Conservation (phyloP, 2,888 invertebrate genomes). For the Scaptomyza caliginosa region DNA sequence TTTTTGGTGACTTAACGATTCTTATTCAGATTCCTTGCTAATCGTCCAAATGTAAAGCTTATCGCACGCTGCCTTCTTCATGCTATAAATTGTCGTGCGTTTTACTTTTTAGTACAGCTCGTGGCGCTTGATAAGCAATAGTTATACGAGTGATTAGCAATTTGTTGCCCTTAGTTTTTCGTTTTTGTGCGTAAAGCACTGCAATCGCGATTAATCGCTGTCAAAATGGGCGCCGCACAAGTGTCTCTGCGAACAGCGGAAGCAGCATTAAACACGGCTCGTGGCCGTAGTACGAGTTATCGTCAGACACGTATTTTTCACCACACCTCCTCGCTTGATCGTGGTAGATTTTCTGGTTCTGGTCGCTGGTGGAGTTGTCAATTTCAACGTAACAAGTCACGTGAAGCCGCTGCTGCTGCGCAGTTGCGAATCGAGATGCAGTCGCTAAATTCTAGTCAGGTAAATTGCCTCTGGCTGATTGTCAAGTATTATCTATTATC, state of each 20-base stretch:
- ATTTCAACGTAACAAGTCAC: conserved; percentile 27
- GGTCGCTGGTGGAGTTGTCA: conserved; percentile 23
- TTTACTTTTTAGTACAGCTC: conserved; percentile 8
- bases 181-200: conserved; percentile 24
- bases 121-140: conserved; percentile 17
- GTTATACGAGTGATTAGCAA: not conserved
- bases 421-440: conserved; percentile 26
- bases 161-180: conserved; percentile 10
- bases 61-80: conserved; percentile 24
- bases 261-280: not conserved
- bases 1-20: conserved; percentile 1
- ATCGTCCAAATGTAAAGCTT: conserved; percentile 31
- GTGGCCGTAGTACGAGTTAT: not conserved
- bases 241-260: conserved; percentile 3
- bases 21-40: conserved; percentile 19
- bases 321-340: not conserved
- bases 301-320: not conserved
- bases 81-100: conserved; percentile 13
- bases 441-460: conserved; percentile 27
- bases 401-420: conserved; percentile 28
- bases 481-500: conserved; percentile 1
- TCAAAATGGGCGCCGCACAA: conserved; percentile 20
- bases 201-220: not conserved
- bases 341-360: not conserved
- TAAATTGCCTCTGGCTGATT: conserved; percentile 32